Percentiles rank a stretch among this genome's conserved stretches.
Conservation (phyloP, 2,113 vertebrate genomes). For the Crotalus tigris region DNA sequence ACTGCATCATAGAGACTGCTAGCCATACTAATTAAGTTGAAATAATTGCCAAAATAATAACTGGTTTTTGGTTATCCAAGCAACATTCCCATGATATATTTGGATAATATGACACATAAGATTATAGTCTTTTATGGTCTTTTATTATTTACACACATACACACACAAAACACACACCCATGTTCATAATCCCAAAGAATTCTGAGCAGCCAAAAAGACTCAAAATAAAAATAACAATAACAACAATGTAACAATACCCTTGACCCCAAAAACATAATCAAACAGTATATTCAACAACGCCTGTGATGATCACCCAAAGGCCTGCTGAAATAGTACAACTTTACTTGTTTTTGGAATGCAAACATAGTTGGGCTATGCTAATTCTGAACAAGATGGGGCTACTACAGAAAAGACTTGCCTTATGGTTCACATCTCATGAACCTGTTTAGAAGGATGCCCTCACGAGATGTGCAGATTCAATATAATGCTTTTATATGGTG, state of each 20-base stretch:
- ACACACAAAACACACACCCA: not conserved
- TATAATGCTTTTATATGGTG: conserved; percentile 9
- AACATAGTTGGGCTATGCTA: not conserved
- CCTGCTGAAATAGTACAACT: not conserved
- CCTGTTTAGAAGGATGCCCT: not conserved
- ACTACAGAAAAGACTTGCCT: not conserved
- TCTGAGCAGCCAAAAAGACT: not conserved
- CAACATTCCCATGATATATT: not conserved
- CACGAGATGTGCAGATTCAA: not conserved
- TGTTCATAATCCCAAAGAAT: not conserved
- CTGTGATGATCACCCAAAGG: not conserved
- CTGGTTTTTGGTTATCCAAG: conserved; percentile 51
- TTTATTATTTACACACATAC: not conserved
- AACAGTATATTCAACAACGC: not conserved
- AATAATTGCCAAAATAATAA: conserved; percentile 71
- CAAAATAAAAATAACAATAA: not conserved
- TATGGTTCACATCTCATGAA: not conserved
- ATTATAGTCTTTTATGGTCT: not conserved
- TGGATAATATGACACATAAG: not conserved
- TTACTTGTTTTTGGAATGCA: not conserved
- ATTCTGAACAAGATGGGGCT: not conserved
- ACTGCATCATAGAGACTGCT: conserved; percentile 55
- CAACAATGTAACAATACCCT: not conserved
- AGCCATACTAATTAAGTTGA: conserved; percentile 60
- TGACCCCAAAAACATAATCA: not conserved